Conservation (phyloP, 2,797 vertebrate genomes). For the Brachymystax lenok region DNA sequence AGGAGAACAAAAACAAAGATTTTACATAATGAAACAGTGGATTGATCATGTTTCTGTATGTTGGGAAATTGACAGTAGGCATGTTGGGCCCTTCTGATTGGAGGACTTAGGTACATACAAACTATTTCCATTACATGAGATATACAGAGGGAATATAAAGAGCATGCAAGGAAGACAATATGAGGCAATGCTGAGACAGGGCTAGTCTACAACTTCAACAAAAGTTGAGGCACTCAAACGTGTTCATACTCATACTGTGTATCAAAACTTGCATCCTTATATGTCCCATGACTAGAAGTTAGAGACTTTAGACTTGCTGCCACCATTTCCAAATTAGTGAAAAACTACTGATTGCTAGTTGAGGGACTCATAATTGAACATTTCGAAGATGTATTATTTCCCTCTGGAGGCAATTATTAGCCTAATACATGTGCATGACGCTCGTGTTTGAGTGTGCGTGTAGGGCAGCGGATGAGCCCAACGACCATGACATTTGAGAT, state of each 20-base stretch:
- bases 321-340: neutral
- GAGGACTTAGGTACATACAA: neutral
- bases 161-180: neutral
- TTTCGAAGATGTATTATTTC: neutral
- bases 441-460: neutral
- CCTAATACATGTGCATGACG: neutral
- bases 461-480: neutral
- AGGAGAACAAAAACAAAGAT: neutral
- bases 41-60: neutral
- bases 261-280: neutral
- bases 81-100: neutral
- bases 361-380: neutral
- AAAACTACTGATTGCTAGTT: neutral
- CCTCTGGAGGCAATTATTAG: neutral
- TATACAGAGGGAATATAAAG: neutral
- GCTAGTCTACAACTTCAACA: neutral
- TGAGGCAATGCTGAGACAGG: neutral
- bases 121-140: neutral
- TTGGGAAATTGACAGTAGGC: neutral
- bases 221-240: neutral
- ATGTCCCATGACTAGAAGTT: neutral
- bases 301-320: neutral
- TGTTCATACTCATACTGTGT: neutral
- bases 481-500: constrained; percentile 63
- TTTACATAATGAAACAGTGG: neutral